A percentile compares a stretch with the other conserved stretches of the same genome.
phyloP scores from a whole-genome alignment of 1,140 invertebrate genomes.

The Lycorma delicatula region DNA sequence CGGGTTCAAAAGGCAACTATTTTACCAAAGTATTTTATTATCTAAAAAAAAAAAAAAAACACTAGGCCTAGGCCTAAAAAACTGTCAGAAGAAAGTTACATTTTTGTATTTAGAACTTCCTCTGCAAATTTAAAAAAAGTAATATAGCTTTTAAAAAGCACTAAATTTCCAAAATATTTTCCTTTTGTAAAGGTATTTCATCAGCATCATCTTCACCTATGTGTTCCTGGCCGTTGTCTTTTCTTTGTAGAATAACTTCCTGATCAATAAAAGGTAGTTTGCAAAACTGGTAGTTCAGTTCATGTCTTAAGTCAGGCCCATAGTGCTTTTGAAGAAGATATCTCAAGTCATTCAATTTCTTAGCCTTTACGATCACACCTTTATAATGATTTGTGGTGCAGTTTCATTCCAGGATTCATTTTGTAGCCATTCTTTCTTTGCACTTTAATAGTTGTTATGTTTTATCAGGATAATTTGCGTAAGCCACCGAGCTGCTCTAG shows the following conservation, averaged over 20 bases:
- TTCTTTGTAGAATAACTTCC: neutral
- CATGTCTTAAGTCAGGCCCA: conserved; percentile 5
- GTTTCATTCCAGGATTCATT: conserved; percentile 2
- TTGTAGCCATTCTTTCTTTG: conserved; percentile 9
- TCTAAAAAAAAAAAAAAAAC: too few species aligned
- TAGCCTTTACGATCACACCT: neutral
- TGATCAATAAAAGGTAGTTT: conserved; percentile 2
- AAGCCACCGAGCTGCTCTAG: too few species aligned
- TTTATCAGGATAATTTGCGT: conserved; percentile 14
- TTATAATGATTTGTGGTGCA: conserved; percentile 4
- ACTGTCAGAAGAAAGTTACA: neutral
- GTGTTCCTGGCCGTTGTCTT: neutral
- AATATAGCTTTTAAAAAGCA: too few species aligned
- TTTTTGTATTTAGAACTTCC: neutral
- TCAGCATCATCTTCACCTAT: neutral
- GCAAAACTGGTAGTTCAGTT: neutral
- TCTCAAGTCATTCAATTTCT: conserved; percentile 13
- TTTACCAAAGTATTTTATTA: neutral
- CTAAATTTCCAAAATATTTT: conserved; percentile 1
- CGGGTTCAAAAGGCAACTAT: neutral
- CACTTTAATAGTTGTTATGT: neutral
- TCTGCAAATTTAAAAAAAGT: too few species aligned
- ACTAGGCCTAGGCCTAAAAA: too few species aligned
- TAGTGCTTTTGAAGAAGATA: conserved; percentile 17
- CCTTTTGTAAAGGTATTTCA: neutral